These are phyloP conservation scores for Baronia brevicornis DNA, from an alignment of 2,888 invertebrate genomes.

Conservation along the genomic window DNA sequence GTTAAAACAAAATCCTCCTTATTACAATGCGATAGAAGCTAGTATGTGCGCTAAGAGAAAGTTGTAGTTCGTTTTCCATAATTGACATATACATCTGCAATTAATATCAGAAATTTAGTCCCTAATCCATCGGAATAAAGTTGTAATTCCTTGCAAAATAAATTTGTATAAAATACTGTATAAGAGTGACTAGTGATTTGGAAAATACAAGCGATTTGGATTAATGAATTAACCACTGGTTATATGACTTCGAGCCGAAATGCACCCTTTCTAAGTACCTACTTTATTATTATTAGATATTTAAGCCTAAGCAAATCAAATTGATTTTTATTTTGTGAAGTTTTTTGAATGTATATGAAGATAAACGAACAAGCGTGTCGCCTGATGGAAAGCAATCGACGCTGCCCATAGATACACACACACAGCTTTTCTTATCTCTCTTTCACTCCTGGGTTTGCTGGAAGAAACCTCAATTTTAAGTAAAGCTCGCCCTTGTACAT, in stretches of 20 bases:
- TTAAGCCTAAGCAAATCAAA: no score
- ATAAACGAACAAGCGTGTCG: no score
- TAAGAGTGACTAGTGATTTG: slow-evolving; percentile 31
- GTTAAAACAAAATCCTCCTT: slow-evolving; percentile 17
- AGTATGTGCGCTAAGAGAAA: slow-evolving; percentile 12
- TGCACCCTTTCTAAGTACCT: no score
- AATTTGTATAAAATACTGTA: slow-evolving; percentile 14
- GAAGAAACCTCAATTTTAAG: no score
- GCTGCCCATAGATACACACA: no score
- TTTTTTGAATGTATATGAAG: no score
- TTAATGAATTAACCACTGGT: slow-evolving; percentile 44
- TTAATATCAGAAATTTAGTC: slow-evolving; percentile 13
- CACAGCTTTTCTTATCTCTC: no score
- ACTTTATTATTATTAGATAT: no score
- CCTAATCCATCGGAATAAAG: slow-evolving; percentile 12
- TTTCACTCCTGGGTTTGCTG: no score
- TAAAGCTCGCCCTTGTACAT: no score
- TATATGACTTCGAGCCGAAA: slow-evolving; percentile 15
- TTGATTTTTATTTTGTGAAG: no score
- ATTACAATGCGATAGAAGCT: slow-evolving; percentile 11
- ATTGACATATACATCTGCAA: slow-evolving; percentile 25
- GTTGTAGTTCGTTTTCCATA: slow-evolving; percentile 18
- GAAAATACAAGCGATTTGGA: slow-evolving; percentile 31
- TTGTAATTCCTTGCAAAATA: slow-evolving; percentile 4
- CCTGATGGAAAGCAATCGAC: no score